phyloP scores from a whole-genome alignment of 1,140 invertebrate genomes.

The Lucilia cuprina region DNA sequence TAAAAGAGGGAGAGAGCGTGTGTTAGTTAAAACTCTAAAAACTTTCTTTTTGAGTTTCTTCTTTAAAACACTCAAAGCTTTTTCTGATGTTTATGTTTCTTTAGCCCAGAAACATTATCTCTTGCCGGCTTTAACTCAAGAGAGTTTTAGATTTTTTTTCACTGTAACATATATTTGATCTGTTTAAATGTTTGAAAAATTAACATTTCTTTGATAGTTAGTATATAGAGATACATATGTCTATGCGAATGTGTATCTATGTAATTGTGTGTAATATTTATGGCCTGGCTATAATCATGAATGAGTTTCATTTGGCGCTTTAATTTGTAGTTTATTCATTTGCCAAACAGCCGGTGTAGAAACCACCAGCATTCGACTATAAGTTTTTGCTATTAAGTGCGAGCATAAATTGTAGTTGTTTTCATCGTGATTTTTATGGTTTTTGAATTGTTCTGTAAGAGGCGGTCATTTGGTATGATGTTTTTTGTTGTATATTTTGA shows the following conservation, averaged over 20 bases:
- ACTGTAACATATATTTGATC: neutral
- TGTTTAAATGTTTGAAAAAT: neutral
- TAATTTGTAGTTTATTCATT: conserved; percentile 14
- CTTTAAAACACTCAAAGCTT: neutral
- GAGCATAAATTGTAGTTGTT: neutral
- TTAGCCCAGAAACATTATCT: neutral
- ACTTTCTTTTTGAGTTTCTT: conserved; percentile 25
- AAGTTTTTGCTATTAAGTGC: neutral
- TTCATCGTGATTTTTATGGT: conserved; percentile 11
- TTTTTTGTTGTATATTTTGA: neutral
- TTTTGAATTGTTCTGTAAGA: neutral
- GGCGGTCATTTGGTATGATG: neutral
- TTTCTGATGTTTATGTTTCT: neutral
- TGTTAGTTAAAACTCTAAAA: neutral
- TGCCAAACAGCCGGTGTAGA: neutral
- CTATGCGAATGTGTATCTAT: neutral
- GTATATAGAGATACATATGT: neutral
- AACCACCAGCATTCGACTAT: neutral
- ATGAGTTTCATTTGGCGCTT: conserved; percentile 27
- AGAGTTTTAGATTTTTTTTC: neutral
- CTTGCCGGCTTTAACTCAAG: neutral
- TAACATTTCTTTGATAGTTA: neutral
- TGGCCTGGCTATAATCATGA: neutral
- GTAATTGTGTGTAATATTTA: neutral
- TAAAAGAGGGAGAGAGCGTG: neutral